Evolutionary conservation across 2,888 invertebrate species (phyloP).

Genomic region (Hyppa rectilinea): DNA sequence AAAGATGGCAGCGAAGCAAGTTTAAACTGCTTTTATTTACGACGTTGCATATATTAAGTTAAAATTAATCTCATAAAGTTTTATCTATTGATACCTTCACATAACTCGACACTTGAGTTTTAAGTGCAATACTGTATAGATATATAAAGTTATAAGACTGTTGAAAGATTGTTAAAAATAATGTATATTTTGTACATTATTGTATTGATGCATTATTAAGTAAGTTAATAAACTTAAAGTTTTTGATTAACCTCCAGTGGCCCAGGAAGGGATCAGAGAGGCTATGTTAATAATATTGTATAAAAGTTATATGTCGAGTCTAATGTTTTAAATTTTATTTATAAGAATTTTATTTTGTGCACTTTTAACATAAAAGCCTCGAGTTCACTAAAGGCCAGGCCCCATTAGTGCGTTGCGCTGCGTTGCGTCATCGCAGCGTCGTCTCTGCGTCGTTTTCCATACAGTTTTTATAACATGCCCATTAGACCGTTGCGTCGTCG

Average conservation of each 20-base stretch:
- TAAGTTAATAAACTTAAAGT: conserved; percentile 81
- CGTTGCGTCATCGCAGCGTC: too few relatives aligned
- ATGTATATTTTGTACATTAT: conserved; percentile 90
- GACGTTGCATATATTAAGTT: conserved; percentile 61
- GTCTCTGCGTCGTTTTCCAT: too few relatives aligned
- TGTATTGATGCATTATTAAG: conserved; percentile 84
- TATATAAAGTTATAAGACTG: conserved; percentile 89
- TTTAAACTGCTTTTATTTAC: conserved; percentile 57
- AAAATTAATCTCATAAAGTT: conserved; percentile 66
- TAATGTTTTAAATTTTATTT: conserved; percentile 70
- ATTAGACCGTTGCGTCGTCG: too few relatives aligned
- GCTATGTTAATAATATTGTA: conserved; percentile 78
- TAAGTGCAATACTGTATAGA: conserved; percentile 89
- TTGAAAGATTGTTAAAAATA: conserved; percentile 88
- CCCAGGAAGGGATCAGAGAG: conserved; percentile 73
- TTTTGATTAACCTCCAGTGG: conserved; percentile 78
- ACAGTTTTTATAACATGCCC: too few relatives aligned
- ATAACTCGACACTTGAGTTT: conserved; percentile 69
- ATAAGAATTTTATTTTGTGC: conserved; percentile 67
- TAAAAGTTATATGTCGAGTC: conserved; percentile 68
- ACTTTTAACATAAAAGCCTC: conserved; percentile 64
- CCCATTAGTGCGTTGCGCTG: too few relatives aligned
- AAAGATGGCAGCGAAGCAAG: conserved; percentile 49
- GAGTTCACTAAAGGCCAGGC: too few relatives aligned
- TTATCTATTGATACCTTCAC: conserved; percentile 67